Percentiles rank a stretch among this genome's conserved stretches.
Conservation (phyloP, 2,113 vertebrate genomes). For the Geococcyx californianus region DNA sequence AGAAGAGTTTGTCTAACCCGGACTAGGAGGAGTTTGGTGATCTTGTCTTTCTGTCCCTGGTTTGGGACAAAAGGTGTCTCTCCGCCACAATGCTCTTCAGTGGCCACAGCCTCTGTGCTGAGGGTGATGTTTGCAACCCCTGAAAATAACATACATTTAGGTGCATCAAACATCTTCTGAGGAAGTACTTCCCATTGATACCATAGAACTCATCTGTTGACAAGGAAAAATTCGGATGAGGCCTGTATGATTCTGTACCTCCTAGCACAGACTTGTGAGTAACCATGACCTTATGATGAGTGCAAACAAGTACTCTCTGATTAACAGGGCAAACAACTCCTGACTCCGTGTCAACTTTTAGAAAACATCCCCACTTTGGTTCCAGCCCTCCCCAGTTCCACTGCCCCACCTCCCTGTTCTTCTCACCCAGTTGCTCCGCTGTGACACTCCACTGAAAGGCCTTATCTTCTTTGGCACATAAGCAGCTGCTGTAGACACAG, state of each 20-base stretch:
- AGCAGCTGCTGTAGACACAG: conserved; percentile 74
- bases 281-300: not conserved
- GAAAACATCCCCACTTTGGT: not conserved
- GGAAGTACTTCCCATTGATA: not conserved
- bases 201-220: not conserved
- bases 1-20: conserved; percentile 57
- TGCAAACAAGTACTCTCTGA: not conserved
- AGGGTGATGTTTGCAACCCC: conserved; percentile 59
- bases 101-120: conserved; percentile 57
- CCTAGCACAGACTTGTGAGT: not conserved
- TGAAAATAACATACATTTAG: not conserved
- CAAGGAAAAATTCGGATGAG: not conserved
- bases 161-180: not conserved
- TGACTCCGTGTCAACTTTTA: not conserved
- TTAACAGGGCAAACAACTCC: not conserved
- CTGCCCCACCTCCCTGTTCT: not conserved
- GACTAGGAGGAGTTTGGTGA: conserved; percentile 65
- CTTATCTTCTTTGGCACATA: conserved; percentile 78
- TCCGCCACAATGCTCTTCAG: conserved; percentile 40
- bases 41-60: conserved; percentile 46
- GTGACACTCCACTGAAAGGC: conserved; percentile 81
- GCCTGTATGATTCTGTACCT: not conserved
- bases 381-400: not conserved
- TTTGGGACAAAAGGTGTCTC: conserved; percentile 34
- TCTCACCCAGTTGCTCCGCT: conserved; percentile 76